Base-by-base conservation (phyloP, 2,888 invertebrate species). In the Drosophila anomalata region DNA sequence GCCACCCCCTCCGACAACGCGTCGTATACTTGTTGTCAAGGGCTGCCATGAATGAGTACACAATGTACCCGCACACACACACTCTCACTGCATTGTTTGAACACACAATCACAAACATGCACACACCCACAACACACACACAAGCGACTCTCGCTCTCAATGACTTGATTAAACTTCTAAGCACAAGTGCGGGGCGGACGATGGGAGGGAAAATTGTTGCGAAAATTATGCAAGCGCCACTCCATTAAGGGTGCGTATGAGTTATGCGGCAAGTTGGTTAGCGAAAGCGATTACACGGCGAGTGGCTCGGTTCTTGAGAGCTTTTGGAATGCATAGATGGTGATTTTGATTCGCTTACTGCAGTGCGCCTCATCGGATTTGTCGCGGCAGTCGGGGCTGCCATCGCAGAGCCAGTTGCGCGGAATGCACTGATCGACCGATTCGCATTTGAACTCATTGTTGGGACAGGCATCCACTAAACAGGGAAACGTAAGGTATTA, bases 351-450 rank as follows among this genome's bases (percentile, higher is more conserved):
- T 41, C 78, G 86, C 91, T 94, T 94, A 94, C 94, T 93, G 88
- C 96, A 96, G 83, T 93, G 92, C 78, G 92, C 93, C 92, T 96
- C 96, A 89, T 96, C 96, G 73, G 94, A 93, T 77, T 93, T 94
- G 90, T 95, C 94, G 14, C 91, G 90, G 89, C 96, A 96, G 92
- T 96, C 96, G 54, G 92, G 89, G 67, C 93, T 93, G 69, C 84
- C 87, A 91, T 96, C 96, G 91, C 96, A 96, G 68, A 94, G 93
- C 96, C 96, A 95, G 74, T 93, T 91, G 81, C 92, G 92, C 50
- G 95, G 94, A 89, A 96, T 94, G 90, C 96, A 96, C 77, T 93
- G 92, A 59, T 94, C 94, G 62, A 93, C 94, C 57, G 93, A 92
- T 91, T 95, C 95, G 88, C 95, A 93, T 59, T 86, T 81, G 92